A percentile compares a stretch with the other conserved stretches of the same genome.
phyloP scores from a whole-genome alignment of 1,140 invertebrate genomes.

The Pantala flavescens region DNA sequence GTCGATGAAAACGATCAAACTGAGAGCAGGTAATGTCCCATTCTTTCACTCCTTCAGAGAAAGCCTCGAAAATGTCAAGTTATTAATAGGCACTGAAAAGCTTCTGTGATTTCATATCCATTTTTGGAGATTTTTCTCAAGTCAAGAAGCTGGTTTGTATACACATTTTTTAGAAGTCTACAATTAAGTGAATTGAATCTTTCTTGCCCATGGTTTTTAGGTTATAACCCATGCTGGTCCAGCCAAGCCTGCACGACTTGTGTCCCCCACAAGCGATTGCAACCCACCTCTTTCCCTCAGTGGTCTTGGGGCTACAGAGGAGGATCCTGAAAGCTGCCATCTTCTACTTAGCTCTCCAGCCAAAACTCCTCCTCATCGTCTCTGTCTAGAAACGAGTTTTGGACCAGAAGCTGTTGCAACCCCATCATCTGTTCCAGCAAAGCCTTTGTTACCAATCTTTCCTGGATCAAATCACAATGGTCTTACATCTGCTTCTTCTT shows the following conservation, averaged over 20 bases:
- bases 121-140: too few species aligned
- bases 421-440: conserved; percentile 16
- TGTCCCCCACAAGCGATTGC: conserved; percentile 18
- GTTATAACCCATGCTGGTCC: conserved; percentile 65
- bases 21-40: neutral
- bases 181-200: neutral
- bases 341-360: conserved; percentile 29
- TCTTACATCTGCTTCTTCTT: conserved; percentile 17
- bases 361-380: conserved; percentile 41
- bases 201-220: conserved; percentile 35
- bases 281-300: conserved; percentile 10
- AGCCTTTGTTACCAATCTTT: neutral
- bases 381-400: conserved; percentile 66
- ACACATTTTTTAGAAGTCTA: too few species aligned
- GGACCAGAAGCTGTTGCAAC: conserved; percentile 39
- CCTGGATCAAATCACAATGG: neutral
- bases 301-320: conserved; percentile 15
- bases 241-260: conserved; percentile 44
- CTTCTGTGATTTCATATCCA: too few species aligned
- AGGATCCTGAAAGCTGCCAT: conserved; percentile 28
- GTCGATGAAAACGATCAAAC: conserved; percentile 1
- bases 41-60: neutral
- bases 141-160: too few species aligned
- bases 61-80: too few species aligned
- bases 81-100: too few species aligned